Evolutionary conservation across 2,888 invertebrate species (phyloP).

Genomic region (Ophion ventricosus): DNA sequence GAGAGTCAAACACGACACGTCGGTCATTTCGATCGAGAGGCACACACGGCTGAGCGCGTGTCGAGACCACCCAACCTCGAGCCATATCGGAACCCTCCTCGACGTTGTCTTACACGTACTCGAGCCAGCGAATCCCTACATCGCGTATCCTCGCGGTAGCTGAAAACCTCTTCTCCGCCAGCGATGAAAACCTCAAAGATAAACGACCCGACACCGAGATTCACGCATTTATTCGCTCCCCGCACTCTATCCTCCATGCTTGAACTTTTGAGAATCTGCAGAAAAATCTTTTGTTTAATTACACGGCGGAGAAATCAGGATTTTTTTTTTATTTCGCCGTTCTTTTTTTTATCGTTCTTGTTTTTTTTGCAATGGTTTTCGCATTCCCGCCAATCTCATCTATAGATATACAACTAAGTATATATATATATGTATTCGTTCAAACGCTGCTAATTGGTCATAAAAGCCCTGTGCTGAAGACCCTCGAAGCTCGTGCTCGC

Average conservation of each 20-base stretch:
- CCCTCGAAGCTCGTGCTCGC: slow-evolving; percentile 46
- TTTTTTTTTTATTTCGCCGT: too few species aligned
- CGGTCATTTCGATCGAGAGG: slow-evolving; percentile 77
- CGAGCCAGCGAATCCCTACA: background rate
- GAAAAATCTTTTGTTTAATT: background rate
- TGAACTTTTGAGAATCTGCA: too few species aligned
- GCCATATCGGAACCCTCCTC: slow-evolving; percentile 39
- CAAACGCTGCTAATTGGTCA: slow-evolving; percentile 76
- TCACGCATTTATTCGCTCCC: too few species aligned
- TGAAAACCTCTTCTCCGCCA: too few species aligned
- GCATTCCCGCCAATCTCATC: slow-evolving; percentile 1
- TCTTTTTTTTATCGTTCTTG: background rate
- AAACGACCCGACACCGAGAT: too few species aligned
- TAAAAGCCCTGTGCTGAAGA: slow-evolving; percentile 70
- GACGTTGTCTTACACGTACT: background rate
- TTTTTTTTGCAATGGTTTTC: background rate
- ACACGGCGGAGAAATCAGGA: background rate
- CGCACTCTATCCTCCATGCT: too few species aligned
- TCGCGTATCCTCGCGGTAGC: slow-evolving; percentile 4
- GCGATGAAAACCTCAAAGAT: too few species aligned
- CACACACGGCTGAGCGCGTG: slow-evolving; percentile 52
- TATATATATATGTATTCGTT: slow-evolving; percentile 37
- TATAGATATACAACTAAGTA: background rate
- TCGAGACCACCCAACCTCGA: slow-evolving; percentile 67
- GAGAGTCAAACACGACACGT: slow-evolving; percentile 73